Evolutionary conservation across 2,888 invertebrate species (phyloP).

Genomic region (Melinaea menophilus): DNA sequence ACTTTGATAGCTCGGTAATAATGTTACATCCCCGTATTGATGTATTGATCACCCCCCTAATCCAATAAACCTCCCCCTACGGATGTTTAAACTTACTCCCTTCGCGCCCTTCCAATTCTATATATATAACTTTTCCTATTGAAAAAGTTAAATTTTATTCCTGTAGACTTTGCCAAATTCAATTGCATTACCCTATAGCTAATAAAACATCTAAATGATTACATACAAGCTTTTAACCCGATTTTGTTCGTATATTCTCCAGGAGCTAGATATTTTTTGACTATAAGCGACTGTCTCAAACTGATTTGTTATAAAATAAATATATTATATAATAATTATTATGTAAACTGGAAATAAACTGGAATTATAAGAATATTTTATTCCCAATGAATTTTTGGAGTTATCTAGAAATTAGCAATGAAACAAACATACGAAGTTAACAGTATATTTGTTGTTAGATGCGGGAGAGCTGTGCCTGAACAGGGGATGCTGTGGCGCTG

Average conservation of each 20-base stretch:
- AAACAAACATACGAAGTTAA: neutral
- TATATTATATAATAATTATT: no score
- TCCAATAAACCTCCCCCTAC: slow-evolving; percentile 36
- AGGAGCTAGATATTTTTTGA: no score
- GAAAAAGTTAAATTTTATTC: neutral
- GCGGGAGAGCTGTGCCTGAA: slow-evolving; percentile 77
- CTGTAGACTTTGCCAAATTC: neutral
- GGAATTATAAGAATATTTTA: no score
- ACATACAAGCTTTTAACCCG: no score
- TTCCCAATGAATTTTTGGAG: no score
- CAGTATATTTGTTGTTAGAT: slow-evolving; percentile 44
- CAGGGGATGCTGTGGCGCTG: slow-evolving; percentile 80
- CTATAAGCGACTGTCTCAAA: no score
- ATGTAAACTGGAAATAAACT: no score
- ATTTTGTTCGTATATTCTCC: no score
- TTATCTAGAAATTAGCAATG: no score
- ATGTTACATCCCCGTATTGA: slow-evolving; percentile 9
- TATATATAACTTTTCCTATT: slow-evolving; percentile 10
- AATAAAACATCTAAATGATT: no score
- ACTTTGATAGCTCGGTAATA: no score
- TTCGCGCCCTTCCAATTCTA: slow-evolving; percentile 17
- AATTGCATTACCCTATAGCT: neutral
- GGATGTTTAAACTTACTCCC: slow-evolving; percentile 39
- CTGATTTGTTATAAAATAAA: no score
- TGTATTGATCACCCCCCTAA: slow-evolving; percentile 33